Conservation (phyloP, 1,140 invertebrate genomes). For the Druon quercuslanigerum region DNA sequence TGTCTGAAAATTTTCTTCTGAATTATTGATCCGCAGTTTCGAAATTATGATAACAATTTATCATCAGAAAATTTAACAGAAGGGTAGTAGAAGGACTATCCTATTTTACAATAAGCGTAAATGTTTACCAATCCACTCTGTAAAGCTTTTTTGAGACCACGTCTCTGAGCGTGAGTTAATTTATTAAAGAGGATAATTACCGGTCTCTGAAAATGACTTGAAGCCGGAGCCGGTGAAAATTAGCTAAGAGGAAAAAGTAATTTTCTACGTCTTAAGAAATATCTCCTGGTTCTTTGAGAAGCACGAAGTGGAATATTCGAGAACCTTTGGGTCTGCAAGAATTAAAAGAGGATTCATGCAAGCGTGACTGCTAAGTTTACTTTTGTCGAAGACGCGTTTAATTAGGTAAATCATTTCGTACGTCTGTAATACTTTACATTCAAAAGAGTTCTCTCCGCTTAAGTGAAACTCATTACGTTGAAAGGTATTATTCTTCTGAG, state of each 20-base stretch:
- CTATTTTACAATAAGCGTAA: not conserved
- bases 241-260: not conserved
- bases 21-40: too few species aligned
- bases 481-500: slow-evolving; percentile 39
- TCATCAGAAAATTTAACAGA: too few species aligned
- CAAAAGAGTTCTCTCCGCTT: not conserved
- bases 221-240: not conserved
- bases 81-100: too few species aligned
- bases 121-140: not conserved
- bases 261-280: not conserved
- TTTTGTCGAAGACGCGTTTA: slow-evolving; percentile 16
- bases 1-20: too few species aligned
- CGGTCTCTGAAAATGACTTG: too few species aligned
- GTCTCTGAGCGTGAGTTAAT: too few species aligned
- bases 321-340: not conserved
- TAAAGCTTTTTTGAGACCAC: too few species aligned
- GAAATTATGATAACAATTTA: too few species aligned
- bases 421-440: slow-evolving; percentile 2
- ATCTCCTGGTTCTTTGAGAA: not conserved
- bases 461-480: slow-evolving; percentile 38
- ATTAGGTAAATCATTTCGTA: slow-evolving; percentile 20
- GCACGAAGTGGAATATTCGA: slow-evolving; percentile 3
- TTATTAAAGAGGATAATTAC: too few species aligned
- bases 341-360: slow-evolving; percentile 14
- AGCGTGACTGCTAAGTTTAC: slow-evolving; percentile 12